Conservation (phyloP, 2,113 vertebrate genomes). For the Equus przewalskii region DNA sequence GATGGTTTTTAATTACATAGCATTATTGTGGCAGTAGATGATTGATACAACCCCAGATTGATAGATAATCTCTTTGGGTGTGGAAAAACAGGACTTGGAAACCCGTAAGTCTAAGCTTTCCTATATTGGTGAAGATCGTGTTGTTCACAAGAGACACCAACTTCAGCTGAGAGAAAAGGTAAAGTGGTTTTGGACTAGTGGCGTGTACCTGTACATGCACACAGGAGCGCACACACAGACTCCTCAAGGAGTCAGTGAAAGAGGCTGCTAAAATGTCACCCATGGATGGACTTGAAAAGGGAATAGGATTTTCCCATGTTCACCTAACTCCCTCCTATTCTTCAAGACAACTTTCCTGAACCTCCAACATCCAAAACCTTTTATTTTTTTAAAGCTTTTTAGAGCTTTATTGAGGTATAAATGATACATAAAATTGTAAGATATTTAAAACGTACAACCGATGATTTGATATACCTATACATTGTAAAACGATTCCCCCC, state of each 20-base stretch:
- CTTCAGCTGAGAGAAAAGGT: not conserved
- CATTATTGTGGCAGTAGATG: not conserved
- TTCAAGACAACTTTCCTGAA: not conserved
- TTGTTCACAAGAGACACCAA: not conserved
- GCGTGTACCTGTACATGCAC: fast-evolving
- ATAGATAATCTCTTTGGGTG: not conserved
- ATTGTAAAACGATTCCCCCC: not conserved
- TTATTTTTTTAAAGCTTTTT: not conserved
- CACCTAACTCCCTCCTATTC: not conserved
- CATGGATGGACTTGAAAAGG: not conserved
- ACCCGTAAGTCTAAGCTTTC: not conserved
- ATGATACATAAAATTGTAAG: not conserved
- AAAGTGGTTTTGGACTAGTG: not conserved
- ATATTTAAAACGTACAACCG: not conserved
- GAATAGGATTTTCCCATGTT: not conserved
- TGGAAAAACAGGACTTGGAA: not conserved
- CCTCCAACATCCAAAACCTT: not conserved
- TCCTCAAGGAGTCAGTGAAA: not conserved
- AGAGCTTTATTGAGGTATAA: not conserved
- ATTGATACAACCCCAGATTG: not conserved
- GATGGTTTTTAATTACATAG: not conserved
- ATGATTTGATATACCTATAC: not conserved
- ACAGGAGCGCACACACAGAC: fast-evolving
- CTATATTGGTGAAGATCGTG: fast-evolving
- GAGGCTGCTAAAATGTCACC: not conserved